phyloP scores from a whole-genome alignment of 2,797 vertebrate species.

The Poeciliopsis presidionis region DNA sequence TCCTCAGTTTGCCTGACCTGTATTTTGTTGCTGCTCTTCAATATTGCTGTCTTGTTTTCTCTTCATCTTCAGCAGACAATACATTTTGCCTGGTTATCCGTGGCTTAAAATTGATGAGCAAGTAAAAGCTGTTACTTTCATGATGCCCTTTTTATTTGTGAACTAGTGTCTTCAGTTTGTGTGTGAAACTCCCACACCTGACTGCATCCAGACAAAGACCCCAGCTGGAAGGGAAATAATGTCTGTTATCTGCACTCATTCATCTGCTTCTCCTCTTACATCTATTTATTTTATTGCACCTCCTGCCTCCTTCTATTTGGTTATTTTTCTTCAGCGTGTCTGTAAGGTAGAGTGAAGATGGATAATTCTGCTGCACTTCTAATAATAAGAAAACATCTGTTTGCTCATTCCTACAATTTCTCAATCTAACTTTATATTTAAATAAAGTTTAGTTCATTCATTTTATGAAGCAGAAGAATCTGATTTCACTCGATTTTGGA shows the following conservation, averaged over 20 bases:
- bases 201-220: slow-evolving; percentile 54
- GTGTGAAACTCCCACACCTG: slow-evolving; percentile 36
- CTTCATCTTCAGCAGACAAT: neutral
- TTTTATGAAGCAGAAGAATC: neutral
- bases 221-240: slow-evolving; percentile 61
- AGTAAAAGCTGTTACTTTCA: neutral
- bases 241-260: slow-evolving; percentile 52
- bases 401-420: neutral
- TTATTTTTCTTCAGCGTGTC: neutral
- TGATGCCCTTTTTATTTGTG: neutral
- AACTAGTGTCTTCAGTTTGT: slow-evolving; percentile 17
- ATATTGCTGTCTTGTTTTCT: neutral
- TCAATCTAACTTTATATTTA: neutral
- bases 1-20: neutral
- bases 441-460: neutral
- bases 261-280: slow-evolving; percentile 18
- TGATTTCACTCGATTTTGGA: neutral
- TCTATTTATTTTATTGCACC: neutral
- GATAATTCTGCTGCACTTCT: neutral
- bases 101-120: neutral
- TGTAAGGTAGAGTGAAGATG: neutral
- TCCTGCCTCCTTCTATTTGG: slow-evolving; percentile 11
- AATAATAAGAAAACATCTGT: neutral
- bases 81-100: neutral
- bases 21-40: neutral